phyloP scores from a whole-genome alignment of 2,113 vertebrate genomes.

The Prinia subflava region DNA sequence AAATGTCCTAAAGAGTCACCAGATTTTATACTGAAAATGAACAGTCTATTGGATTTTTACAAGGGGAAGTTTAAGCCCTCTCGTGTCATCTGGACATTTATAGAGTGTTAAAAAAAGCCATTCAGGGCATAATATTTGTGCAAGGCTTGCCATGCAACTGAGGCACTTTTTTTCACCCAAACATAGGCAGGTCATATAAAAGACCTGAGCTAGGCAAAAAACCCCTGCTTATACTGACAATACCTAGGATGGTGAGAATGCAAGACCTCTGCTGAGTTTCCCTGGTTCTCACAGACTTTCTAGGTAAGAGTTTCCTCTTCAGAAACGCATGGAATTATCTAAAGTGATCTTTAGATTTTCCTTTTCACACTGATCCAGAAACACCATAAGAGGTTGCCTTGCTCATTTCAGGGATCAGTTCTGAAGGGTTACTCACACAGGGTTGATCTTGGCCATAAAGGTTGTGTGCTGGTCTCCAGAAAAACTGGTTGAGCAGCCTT shows the following conservation, averaged over 20 bases:
- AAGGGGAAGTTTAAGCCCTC: neutral
- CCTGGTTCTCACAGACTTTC: neutral
- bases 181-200: neutral
- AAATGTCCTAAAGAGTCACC: neutral
- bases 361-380: neutral
- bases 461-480: neutral
- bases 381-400: neutral
- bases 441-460: neutral
- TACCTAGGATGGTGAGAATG: neutral
- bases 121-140: neutral
- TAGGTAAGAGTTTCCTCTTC: neutral
- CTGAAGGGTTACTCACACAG: neutral
- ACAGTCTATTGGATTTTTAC: neutral
- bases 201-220: neutral
- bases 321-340: neutral
- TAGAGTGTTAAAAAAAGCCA: neutral
- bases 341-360: neutral
- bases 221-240: neutral
- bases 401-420: neutral
- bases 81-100: neutral
- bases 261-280: neutral
- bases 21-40: neutral
- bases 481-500: neutral
- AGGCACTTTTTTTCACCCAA: neutral
- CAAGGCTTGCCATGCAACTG: neutral